Conservation (phyloP, 2,888 invertebrate species). For the Bimastos eiseni region DNA sequence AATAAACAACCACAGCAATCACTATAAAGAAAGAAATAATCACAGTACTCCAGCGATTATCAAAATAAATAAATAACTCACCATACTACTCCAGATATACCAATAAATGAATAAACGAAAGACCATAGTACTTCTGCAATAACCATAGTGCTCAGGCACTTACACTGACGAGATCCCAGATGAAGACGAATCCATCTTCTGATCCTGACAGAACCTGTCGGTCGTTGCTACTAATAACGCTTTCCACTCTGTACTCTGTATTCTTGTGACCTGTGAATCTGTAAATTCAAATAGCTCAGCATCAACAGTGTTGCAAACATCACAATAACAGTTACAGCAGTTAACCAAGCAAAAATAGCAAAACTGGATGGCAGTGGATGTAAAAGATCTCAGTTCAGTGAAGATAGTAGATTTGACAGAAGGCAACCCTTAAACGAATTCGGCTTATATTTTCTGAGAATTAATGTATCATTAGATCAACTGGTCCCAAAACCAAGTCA, state of each 20-base stretch:
- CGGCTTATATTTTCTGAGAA: not conserved
- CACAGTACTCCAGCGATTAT: no score
- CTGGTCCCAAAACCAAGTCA: not conserved
- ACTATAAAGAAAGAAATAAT: no score
- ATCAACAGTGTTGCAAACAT: not conserved
- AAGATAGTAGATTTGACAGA: not conserved
- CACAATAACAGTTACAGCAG: not conserved
- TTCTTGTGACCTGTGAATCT: slow-evolving; percentile 79
- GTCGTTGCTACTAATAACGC: slow-evolving; percentile 81
- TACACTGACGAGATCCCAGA: slow-evolving; percentile 84
- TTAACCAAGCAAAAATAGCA: not conserved
- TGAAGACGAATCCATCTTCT: slow-evolving; percentile 79
- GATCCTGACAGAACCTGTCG: slow-evolving; percentile 87
- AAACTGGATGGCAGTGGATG: not conserved
- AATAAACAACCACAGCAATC: no score
- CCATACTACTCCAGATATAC: no score
- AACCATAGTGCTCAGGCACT: no score
- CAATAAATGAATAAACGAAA: no score
- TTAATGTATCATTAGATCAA: not conserved
- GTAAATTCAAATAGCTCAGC: not conserved
- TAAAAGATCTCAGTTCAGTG: not conserved
- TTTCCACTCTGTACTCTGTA: slow-evolving; percentile 83
- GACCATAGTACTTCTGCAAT: no score
- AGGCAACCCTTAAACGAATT: not conserved
- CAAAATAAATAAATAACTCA: no score